Evolutionary conservation across 2,113 vertebrate species (phyloP).

Genomic region (Cottus gobio): DNA sequence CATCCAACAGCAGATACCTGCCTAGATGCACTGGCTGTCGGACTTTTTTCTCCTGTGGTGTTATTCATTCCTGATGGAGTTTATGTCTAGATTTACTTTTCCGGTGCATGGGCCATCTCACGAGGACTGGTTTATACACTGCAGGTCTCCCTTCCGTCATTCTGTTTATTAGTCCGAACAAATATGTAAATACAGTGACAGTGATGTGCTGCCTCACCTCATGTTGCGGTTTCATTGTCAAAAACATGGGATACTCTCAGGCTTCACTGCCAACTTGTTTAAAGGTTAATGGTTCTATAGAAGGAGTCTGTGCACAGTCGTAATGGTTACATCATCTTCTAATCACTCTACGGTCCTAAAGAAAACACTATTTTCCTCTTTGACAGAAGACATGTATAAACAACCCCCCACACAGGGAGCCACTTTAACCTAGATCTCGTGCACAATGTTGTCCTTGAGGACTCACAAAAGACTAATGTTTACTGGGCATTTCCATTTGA

Average conservation of each 20-base stretch:
- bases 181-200: conserved; percentile 73
- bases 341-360: conserved; percentile 35
- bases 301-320: conserved; percentile 37
- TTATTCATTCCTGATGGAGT: conserved; percentile 49
- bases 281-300: conserved; percentile 57
- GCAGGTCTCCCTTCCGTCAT: conserved; percentile 45
- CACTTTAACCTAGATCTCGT: conserved; percentile 13
- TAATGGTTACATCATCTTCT: conserved; percentile 48
- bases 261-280: conserved; percentile 41
- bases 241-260: conserved; percentile 29
- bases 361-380: conserved; percentile 32
- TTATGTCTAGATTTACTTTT: conserved; percentile 60
- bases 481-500: conserved; percentile 64
- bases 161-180: conserved; percentile 70
- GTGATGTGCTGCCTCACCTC: conserved; percentile 38
- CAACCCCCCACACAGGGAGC: conserved; percentile 18
- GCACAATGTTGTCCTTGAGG: conserved; percentile 49
- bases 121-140: conserved; percentile 58
- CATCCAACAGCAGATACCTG: conserved; percentile 51
- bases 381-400: conserved; percentile 29
- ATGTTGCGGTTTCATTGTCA: conserved; percentile 30
- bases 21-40: conserved; percentile 17
- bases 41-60: conserved; percentile 42
- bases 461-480: conserved; percentile 48
- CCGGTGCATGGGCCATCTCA: conserved; percentile 65